Evolutionary conservation across 2,888 invertebrate species (phyloP).

Genomic region (Andrena bucephala): DNA sequence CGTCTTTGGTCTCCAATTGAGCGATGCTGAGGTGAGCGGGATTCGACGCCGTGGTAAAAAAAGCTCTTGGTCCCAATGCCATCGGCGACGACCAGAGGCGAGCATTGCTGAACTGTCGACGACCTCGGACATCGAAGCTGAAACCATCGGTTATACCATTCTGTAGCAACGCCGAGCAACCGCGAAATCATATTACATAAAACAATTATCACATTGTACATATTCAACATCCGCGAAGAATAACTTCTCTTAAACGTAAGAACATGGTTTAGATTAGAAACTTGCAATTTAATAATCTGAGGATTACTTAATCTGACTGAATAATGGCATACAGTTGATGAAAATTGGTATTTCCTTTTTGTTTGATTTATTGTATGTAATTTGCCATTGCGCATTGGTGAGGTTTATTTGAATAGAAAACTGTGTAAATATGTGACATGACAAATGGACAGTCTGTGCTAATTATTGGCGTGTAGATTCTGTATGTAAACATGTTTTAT

Average conservation of each 20-base stretch:
- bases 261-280: no score
- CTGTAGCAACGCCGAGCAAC: neutral
- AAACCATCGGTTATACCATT: constrained; percentile 62
- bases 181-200: neutral
- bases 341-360: no score
- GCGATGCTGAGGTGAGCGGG: constrained; percentile 87
- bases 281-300: no score
- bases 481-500: neutral
- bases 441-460: constrained; percentile 1
- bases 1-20: constrained; percentile 84
- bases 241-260: no score
- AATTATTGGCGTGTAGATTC: constrained; percentile 9
- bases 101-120: constrained; percentile 86
- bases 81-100: constrained; percentile 87
- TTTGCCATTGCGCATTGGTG: no score
- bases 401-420: constrained; percentile 16
- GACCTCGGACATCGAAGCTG: constrained; percentile 88
- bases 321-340: no score
- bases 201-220: no score
- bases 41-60: constrained; percentile 86
- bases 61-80: constrained; percentile 87
- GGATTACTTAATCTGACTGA: no score
- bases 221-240: no score
- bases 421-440: constrained; percentile 6
- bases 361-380: no score